Conservation (phyloP, 2,113 vertebrate species). For the Campylomormyrus numenius region DNA sequence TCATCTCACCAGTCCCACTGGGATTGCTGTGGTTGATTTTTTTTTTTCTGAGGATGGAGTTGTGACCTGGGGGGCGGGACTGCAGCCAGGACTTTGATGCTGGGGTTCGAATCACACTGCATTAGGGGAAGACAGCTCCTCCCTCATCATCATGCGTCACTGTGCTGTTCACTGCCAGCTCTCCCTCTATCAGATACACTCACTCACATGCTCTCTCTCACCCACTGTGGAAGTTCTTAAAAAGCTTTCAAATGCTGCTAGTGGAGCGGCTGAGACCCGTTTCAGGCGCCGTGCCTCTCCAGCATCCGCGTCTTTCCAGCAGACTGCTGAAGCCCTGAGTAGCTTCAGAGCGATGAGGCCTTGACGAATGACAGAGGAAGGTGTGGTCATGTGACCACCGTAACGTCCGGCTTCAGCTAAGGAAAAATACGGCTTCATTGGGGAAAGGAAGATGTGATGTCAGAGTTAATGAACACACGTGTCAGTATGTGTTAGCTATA, state of each 20-base stretch:
- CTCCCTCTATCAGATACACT: not conserved
- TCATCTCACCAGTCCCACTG: not conserved
- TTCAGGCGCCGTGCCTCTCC: not conserved
- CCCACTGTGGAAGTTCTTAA: not conserved
- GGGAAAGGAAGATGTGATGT: not conserved
- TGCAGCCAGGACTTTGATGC: not conserved
- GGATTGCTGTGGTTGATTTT: not conserved
- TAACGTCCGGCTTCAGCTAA: not conserved
- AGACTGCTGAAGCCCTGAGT: not conserved
- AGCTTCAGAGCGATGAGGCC: not conserved
- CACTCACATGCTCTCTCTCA: not conserved
- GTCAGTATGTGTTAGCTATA: not conserved
- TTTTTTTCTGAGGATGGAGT: not conserved
- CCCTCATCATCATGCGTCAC: not conserved
- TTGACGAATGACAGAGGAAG: not conserved
- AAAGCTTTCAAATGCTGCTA: not conserved
- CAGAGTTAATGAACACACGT: not conserved
- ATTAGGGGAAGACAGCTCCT: not conserved
- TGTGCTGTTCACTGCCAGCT: not conserved
- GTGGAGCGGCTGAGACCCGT: not conserved
- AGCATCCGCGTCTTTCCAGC: not conserved
- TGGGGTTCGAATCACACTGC: not conserved
- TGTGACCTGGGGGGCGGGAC: not conserved
- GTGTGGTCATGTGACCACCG: not conserved
- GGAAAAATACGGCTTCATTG: not conserved